Evolutionary conservation across 2,888 invertebrate species (phyloP).

Genomic region (Lacanobia oleracea): DNA sequence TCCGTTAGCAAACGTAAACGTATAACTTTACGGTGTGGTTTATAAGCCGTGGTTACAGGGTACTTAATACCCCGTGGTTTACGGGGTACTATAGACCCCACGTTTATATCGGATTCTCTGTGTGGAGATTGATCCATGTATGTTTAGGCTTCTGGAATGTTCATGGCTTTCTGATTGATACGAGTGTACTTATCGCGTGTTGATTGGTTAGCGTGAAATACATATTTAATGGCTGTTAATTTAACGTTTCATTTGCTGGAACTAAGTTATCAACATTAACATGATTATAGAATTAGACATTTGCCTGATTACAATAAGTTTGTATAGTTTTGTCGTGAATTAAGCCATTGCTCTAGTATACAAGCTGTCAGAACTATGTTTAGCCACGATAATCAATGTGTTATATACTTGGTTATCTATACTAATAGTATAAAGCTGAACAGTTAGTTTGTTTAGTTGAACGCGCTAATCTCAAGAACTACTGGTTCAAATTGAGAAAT

Average conservation of each 20-base stretch:
- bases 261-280: background rate
- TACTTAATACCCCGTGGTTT: constrained; percentile 13
- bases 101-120: constrained; percentile 14
- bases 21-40: constrained; percentile 43
- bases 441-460: too few relatives aligned
- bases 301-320: background rate
- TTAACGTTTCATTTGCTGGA: background rate
- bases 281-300: background rate
- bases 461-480: too few relatives aligned
- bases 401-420: too few relatives aligned
- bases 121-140: constrained; percentile 8
- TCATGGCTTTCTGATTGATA: constrained; percentile 16
- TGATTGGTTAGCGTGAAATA: background rate
- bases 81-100: constrained; percentile 4
- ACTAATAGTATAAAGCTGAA: too few relatives aligned
- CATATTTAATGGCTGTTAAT: background rate
- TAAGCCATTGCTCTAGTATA: too few relatives aligned
- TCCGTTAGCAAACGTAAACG: constrained; percentile 47
- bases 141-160: background rate
- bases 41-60: constrained; percentile 30
- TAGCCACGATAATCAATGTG: too few relatives aligned
- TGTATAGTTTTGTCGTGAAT: too few relatives aligned
- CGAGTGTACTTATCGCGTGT: background rate
- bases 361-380: too few relatives aligned
- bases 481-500: too few relatives aligned